A percentile compares a stretch with the other conserved stretches of the same genome.
These are phyloP conservation scores for Euclidia mi DNA, from an alignment of 2,888 invertebrate genomes.

Conservation along the genomic window DNA sequence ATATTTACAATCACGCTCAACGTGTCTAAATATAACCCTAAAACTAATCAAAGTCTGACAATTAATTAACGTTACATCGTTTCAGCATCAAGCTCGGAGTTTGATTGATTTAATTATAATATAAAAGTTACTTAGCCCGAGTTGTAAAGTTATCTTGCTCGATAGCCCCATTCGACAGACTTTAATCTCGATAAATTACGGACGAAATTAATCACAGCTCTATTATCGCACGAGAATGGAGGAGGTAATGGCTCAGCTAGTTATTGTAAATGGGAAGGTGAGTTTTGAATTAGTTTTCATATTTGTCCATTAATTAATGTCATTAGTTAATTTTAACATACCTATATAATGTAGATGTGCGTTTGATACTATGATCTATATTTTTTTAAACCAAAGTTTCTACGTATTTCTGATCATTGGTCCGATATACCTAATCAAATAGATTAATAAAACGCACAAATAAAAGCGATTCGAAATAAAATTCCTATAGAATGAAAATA, in stretches of 20 bases:
- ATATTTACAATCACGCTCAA: slow-evolving; percentile 1
- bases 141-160: slow-evolving; percentile 15
- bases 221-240: not conserved
- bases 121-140: slow-evolving; percentile 28
- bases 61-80: slow-evolving; percentile 50
- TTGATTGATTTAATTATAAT: slow-evolving; percentile 52
- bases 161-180: slow-evolving; percentile 29
- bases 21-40: slow-evolving; percentile 36
- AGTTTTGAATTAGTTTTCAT: slow-evolving; percentile 3
- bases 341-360: too few species aligned
- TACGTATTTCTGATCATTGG: too few species aligned
- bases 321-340: too few species aligned
- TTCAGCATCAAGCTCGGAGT: slow-evolving; percentile 22
- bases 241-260: not conserved
- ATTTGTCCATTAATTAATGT: too few species aligned
- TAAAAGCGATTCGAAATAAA: too few species aligned
- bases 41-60: slow-evolving; percentile 53
- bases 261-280: not conserved
- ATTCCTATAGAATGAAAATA: too few species aligned
- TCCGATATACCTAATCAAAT: too few species aligned
- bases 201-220: slow-evolving; percentile 23
- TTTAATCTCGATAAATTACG: slow-evolving; percentile 57
- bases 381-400: too few species aligned
- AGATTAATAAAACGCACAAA: too few species aligned
- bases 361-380: too few species aligned